Evolutionary conservation across 2,113 vertebrate genomes (phyloP).

Genomic region (Syrmaticus mikado): DNA sequence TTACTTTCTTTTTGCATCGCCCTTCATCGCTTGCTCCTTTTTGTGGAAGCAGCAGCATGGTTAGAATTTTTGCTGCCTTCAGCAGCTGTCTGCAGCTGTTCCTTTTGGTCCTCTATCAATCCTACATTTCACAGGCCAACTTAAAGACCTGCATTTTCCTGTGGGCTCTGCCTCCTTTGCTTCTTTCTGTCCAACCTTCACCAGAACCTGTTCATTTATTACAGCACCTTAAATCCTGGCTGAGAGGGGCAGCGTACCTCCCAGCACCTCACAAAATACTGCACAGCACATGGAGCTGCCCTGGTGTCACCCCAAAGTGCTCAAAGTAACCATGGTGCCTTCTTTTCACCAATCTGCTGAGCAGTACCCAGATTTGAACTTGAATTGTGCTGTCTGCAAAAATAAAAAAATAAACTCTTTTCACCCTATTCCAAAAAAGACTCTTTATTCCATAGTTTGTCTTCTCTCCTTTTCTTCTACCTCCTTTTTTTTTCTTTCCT

Average conservation of each 20-base stretch:
- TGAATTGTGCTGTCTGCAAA: slow-evolving; percentile 35
- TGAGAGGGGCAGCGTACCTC: neutral
- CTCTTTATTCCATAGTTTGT: neutral
- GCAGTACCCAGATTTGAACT: slow-evolving; percentile 24
- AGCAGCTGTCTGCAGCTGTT: neutral
- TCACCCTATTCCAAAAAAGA: neutral
- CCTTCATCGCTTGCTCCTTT: neutral
- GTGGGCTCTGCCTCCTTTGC: neutral
- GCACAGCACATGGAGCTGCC: neutral
- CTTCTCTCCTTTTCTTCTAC: neutral
- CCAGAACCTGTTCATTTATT: slow-evolving; percentile 2
- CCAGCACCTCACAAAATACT: neutral
- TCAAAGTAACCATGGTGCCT: neutral
- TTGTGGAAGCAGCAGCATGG: neutral
- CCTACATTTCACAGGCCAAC: neutral
- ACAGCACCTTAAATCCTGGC: neutral
- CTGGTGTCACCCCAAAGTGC: neutral
- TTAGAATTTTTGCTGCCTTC: neutral
- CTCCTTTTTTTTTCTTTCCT: neutral
- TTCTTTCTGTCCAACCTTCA: neutral
- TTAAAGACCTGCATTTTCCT: neutral
- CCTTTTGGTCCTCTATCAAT: neutral
- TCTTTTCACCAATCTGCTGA: neutral
- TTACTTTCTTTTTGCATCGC: neutral
- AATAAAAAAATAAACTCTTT: slow-evolving; percentile 48